Evolutionary conservation across 2,797 vertebrate genomes (phyloP).

Genomic region (Adelosebastes latens): DNA sequence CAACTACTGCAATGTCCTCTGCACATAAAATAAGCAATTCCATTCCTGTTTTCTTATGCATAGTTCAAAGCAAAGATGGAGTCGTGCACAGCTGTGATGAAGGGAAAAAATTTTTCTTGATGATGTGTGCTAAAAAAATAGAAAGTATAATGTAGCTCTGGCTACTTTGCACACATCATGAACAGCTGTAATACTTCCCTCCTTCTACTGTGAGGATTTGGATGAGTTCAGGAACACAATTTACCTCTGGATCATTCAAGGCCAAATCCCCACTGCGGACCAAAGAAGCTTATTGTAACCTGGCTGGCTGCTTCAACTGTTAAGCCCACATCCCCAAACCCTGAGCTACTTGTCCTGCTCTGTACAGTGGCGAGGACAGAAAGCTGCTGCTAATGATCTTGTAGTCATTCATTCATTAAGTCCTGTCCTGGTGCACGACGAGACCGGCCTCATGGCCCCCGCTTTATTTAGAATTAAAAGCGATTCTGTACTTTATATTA

Average conservation of each 20-base stretch:
- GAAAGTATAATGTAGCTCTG: slow-evolving; percentile 1
- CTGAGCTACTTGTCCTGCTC: slow-evolving; percentile 52
- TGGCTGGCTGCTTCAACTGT: slow-evolving; percentile 68
- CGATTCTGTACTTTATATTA: slow-evolving; percentile 51
- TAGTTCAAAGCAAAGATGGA: slow-evolving; percentile 27
- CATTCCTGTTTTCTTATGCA: neutral
- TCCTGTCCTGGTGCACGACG: slow-evolving; percentile 25
- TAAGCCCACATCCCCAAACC: slow-evolving; percentile 71
- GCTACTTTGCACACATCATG: slow-evolving; percentile 44
- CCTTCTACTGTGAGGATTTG: slow-evolving; percentile 61
- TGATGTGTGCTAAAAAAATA: slow-evolving; percentile 24
- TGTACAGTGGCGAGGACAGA: slow-evolving; percentile 37
- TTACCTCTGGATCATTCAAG: slow-evolving; percentile 72
- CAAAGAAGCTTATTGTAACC: slow-evolving; percentile 80
- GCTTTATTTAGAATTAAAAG: slow-evolving; percentile 51
- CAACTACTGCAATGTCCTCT: slow-evolving; percentile 1
- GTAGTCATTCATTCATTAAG: slow-evolving; percentile 54
- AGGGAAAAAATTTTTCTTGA: slow-evolving; percentile 23
- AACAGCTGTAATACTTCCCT: slow-evolving; percentile 48
- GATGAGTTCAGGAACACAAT: slow-evolving; percentile 71
- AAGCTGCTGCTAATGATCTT: slow-evolving; percentile 67
- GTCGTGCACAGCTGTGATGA: slow-evolving; percentile 2
- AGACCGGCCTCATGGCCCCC: neutral
- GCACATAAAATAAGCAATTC: slow-evolving; percentile 12
- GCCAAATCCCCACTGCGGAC: slow-evolving; percentile 66